phyloP scores from a whole-genome alignment of 1,140 invertebrate genomes.

The Drosophila mauritiana region DNA sequence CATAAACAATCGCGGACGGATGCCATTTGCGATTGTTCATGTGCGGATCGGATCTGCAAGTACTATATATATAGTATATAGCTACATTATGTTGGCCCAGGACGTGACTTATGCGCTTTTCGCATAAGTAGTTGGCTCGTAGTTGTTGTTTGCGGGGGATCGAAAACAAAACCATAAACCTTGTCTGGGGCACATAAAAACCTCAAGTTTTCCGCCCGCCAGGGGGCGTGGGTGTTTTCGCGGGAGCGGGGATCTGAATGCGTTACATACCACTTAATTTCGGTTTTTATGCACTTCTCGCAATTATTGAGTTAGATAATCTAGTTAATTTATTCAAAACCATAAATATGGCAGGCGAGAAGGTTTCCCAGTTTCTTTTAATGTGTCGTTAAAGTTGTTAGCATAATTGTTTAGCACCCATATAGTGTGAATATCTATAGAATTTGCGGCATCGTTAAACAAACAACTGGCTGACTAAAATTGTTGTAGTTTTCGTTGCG shows the following conservation, averaged over 20 bases:
- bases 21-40: conserved; percentile 41
- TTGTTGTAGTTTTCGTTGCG: conserved; percentile 38
- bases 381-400: conserved; percentile 67
- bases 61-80: conserved; percentile 25
- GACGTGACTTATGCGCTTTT: conserved; percentile 72
- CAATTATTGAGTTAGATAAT: not conserved
- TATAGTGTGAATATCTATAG: conserved; percentile 2
- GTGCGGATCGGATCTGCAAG: conserved; percentile 27
- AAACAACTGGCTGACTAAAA: conserved; percentile 56
- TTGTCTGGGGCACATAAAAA: conserved; percentile 68
- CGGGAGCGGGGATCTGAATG: conserved; percentile 21
- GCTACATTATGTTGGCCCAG: conserved; percentile 54
- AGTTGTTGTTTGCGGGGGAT: conserved; percentile 17
- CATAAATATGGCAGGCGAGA: conserved; percentile 22
- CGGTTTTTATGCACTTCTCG: conserved; percentile 63
- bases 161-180: conserved; percentile 76
- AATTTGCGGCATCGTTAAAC: conserved; percentile 50
- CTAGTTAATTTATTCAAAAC: conserved; percentile 15
- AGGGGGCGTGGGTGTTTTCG: conserved; percentile 20
- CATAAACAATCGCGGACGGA: conserved; percentile 46
- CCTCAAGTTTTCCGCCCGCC: conserved; percentile 37
- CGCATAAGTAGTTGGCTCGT: not conserved
- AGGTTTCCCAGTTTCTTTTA: not conserved
- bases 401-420: conserved; percentile 49
- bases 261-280: conserved; percentile 56